These are phyloP conservation scores for Aphrophora alni DNA, from an alignment of 2,888 invertebrate species.

Conservation along the genomic window DNA sequence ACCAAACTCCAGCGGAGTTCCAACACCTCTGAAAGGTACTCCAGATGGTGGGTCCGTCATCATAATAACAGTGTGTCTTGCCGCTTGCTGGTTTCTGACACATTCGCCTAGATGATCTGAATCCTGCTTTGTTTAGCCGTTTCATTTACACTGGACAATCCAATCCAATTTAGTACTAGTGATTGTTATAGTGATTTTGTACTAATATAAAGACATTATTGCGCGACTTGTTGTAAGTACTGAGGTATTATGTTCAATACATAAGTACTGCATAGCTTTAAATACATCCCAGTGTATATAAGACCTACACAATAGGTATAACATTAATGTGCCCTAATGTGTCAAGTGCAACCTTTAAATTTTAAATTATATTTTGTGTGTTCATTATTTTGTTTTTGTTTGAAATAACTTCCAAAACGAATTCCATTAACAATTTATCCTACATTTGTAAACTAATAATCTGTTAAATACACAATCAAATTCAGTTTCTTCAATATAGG, in stretches of 20 bases:
- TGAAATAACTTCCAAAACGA: no score
- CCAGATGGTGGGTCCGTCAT: background rate
- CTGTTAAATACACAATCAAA: no score
- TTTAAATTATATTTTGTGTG: no score
- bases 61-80: background rate
- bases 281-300: slow-evolving; percentile 4
- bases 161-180: background rate
- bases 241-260: background rate
- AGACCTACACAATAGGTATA: no score
- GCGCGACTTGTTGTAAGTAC: background rate
- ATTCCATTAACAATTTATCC: no score
- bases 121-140: background rate
- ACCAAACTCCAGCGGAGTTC: background rate
- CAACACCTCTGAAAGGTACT: background rate
- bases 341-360: no score
- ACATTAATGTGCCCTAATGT: no score
- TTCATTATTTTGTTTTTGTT: no score
- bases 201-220: background rate
- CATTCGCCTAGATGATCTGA: background rate
- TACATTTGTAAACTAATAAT: no score
- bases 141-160: background rate
- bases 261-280: background rate
- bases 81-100: background rate
- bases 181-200: background rate
- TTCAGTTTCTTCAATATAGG: no score